phyloP scores from a whole-genome alignment of 1,140 invertebrate genomes.

The Marisa cornuarietis region DNA sequence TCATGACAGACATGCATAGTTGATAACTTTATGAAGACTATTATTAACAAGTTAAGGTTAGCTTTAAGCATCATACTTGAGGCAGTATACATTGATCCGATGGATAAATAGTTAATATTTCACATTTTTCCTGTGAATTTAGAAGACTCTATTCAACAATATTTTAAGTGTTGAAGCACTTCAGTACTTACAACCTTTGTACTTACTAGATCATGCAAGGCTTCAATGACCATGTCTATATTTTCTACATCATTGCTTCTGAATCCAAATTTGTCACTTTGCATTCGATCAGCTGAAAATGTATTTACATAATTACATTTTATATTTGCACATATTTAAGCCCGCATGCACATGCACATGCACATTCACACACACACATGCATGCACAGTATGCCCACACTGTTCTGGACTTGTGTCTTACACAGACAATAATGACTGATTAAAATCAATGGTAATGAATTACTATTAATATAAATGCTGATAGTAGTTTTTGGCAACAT shows the following conservation, averaged over 20 bases:
- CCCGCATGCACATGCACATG: conserved; percentile 11
- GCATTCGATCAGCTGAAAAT: conserved; percentile 54
- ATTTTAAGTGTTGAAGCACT: no score
- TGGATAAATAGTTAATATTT: no score
- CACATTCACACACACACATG: neutral
- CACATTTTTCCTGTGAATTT: neutral
- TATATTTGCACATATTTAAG: neutral
- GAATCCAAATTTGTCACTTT: conserved; percentile 55
- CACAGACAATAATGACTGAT: neutral
- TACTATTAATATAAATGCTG: neutral
- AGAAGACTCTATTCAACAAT: neutral
- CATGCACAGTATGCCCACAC: neutral
- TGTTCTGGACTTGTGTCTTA: neutral
- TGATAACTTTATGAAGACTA: no score
- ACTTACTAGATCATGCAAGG: conserved; percentile 58
- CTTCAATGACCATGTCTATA: conserved; percentile 57
- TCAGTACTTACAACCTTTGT: neutral
- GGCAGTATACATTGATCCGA: no score
- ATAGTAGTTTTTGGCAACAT: no score
- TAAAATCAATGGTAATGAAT: no score
- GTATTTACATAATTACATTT: conserved; percentile 1
- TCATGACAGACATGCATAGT: no score
- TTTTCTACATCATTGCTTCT: conserved; percentile 55
- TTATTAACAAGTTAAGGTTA: no score
- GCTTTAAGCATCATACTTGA: no score